Conservation (phyloP, 2,113 vertebrate genomes). For the Leucopsar rothschildi region DNA sequence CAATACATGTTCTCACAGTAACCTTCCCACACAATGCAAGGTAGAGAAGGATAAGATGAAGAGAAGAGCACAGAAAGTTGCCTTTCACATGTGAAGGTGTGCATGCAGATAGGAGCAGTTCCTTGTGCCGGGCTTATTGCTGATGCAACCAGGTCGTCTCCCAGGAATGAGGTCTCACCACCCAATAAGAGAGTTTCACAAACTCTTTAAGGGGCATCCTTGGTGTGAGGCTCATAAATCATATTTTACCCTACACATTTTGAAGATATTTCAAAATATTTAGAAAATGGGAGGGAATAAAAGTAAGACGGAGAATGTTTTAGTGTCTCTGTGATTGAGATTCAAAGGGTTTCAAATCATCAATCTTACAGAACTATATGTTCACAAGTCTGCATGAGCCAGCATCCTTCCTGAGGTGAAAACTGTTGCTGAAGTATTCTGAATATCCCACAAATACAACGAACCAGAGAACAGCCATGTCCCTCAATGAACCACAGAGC, state of each 20-base stretch:
- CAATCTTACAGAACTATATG: neutral
- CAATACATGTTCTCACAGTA: neutral
- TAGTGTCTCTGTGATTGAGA: neutral
- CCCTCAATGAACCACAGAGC: neutral
- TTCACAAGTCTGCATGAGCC: neutral
- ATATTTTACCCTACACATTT: neutral
- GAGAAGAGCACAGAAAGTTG: neutral
- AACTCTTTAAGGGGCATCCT: neutral
- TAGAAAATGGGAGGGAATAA: neutral
- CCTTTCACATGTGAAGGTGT: fast-evolving
- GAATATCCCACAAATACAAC: neutral
- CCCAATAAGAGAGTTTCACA: neutral
- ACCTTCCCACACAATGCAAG: neutral
- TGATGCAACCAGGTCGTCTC: neutral
- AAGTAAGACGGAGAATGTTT: neutral
- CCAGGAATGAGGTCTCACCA: neutral
- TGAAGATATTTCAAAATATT: neutral
- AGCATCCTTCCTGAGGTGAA: neutral
- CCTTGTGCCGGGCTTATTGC: neutral
- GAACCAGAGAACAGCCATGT: fast-evolving
- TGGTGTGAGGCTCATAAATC: neutral
- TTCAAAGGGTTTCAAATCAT: neutral
- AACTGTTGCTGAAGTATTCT: neutral
- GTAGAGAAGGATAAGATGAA: neutral
- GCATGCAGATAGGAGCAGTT: neutral